These are phyloP conservation scores for Atta texana DNA, from an alignment of 1,140 invertebrate genomes.

Conservation along the genomic window DNA sequence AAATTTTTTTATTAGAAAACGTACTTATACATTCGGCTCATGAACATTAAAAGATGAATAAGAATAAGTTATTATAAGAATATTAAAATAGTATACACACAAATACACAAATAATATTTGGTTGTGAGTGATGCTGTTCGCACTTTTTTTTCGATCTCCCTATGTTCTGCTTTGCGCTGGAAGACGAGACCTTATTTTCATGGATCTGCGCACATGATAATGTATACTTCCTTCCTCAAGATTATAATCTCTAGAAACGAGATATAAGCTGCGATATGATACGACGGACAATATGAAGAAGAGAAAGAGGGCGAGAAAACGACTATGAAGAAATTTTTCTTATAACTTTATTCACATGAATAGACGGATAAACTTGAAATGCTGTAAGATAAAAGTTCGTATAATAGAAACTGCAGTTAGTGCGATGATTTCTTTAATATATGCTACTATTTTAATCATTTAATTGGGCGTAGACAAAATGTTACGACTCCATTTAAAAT, in stretches of 20 bases:
- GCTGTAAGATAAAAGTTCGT: not conserved
- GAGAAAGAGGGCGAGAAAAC: not conserved
- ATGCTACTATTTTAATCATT: not conserved
- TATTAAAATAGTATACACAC: not conserved
- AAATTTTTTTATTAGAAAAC: constrained; percentile 30
- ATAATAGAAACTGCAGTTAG: not conserved
- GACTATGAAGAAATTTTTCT: not conserved
- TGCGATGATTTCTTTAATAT: constrained; percentile 6
- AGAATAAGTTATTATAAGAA: not conserved
- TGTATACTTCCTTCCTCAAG: not conserved
- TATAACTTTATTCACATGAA: not conserved
- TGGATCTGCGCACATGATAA: constrained; percentile 58
- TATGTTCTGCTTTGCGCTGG: constrained; percentile 10
- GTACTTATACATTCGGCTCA: not conserved
- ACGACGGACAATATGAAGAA: not conserved
- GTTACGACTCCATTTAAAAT: not conserved
- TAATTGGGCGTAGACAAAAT: not conserved
- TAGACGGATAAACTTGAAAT: not conserved
- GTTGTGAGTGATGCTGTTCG: not conserved
- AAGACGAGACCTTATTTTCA: constrained; percentile 65
- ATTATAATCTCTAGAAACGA: constrained; percentile 2
- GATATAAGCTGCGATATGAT: not conserved
- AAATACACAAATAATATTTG: constrained; percentile 9
- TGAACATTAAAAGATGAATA: not conserved
- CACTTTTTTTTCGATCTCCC: not conserved